phyloP scores from a whole-genome alignment of 2,797 vertebrate genomes.

The Serranus cabrilla region DNA sequence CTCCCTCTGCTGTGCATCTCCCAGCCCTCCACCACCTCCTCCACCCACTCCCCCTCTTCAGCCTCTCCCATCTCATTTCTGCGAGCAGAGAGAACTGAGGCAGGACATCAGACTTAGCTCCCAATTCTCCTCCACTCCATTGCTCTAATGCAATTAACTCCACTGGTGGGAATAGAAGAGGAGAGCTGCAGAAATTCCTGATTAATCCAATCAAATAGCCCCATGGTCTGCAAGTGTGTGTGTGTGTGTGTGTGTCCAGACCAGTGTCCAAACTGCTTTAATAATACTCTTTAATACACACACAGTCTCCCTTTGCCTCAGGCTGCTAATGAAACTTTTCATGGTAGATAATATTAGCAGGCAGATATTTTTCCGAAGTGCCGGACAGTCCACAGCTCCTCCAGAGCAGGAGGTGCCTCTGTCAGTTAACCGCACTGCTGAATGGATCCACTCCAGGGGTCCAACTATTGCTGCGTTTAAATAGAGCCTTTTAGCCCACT shows the following conservation, averaged over 20 bases:
- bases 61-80: constrained; percentile 59
- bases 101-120: constrained; percentile 69
- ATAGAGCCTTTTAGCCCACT: constrained; percentile 20
- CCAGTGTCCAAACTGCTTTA: constrained; percentile 34
- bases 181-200: constrained; percentile 70
- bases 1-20: constrained; percentile 26
- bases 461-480: constrained; percentile 19
- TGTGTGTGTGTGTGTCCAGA: constrained; percentile 16
- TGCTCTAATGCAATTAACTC: constrained; percentile 84
- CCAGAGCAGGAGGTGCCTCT: constrained; percentile 23
- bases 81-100: constrained; percentile 53
- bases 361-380: constrained; percentile 33
- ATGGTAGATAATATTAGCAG: constrained; percentile 29
- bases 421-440: constrained; percentile 11
- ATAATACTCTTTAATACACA: constrained; percentile 20
- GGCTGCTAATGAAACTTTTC: constrained; percentile 51
- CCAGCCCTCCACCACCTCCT: constrained; percentile 4
- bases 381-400: constrained; percentile 47
- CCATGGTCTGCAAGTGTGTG: constrained; percentile 16
- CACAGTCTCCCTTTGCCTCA: constrained; percentile 16
- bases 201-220: constrained; percentile 79
- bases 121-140: constrained; percentile 70
- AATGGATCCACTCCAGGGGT: constrained; percentile 33
- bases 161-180: constrained; percentile 72
- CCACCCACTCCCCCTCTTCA: constrained; percentile 16